Evolutionary conservation across 2,113 vertebrate genomes (phyloP), one percentile per base, ranked within the genome.

Genomic region (Stercorarius parasiticus): DNA sequence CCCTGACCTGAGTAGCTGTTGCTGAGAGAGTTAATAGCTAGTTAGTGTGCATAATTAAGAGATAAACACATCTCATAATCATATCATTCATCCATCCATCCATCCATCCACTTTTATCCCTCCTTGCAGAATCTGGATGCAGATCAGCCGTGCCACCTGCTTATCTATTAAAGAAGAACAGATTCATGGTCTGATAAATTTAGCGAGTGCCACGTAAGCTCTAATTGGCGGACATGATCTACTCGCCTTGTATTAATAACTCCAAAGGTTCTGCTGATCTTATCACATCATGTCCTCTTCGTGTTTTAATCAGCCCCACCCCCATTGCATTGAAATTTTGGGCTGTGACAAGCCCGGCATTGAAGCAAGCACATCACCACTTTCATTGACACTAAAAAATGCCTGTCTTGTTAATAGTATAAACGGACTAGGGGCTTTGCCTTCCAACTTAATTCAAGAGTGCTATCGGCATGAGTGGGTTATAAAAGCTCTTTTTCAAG

Each of bases 401-500:
- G 43, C 42, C 95, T 21, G 50, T 93, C 91, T 96, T 87, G 88
- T 94, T 97, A 97, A 95, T 61, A 90, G 88, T 82, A 86, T 95
- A 96, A 97, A 97, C 3, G 71, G 77, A 88, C 92, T 27, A 59
- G 74, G 19, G 55, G 74, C 88, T 94, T 95, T 91, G 88, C 95
- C 88, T 95, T 95, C 89, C 86, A 80, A 82, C 82, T 94, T 91
- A 87, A 95, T 88, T 95, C 82, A 76, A 84, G 84, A 95, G 62
- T 76, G 72, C 80, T 58, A 23, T 92, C 3, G 86, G 61, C 90
- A 85, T 66, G 74, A 93, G 76, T 95, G 74, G 95, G 91, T 94
- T 96, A 82, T 95, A 97, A 97, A 96, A 95, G 92, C 89, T 67
- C 59, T 90, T 96, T 95, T 95, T 96, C 76, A 64, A 95, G 81